These are phyloP conservation scores for Protobothrops flavoviridis DNA, from an alignment of 2,113 vertebrate species.

Conservation along the genomic window DNA sequence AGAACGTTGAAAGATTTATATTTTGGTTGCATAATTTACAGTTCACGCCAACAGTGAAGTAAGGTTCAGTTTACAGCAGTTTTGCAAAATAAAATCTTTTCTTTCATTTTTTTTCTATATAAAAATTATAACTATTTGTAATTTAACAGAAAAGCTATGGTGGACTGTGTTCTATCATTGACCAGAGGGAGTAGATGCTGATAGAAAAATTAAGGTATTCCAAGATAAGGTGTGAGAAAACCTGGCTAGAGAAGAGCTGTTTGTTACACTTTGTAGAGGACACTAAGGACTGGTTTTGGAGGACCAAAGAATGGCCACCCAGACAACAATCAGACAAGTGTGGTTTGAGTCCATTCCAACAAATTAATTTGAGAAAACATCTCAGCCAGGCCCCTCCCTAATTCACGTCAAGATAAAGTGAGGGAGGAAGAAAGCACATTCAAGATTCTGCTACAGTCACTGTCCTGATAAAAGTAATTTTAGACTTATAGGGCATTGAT, in stretches of 20 bases:
- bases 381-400: background rate
- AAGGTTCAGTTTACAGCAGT: background rate
- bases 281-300: background rate
- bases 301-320: background rate
- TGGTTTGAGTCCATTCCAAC: background rate
- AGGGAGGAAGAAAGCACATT: background rate
- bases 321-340: background rate
- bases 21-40: background rate
- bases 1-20: background rate
- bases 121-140: background rate
- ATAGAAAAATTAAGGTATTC: background rate
- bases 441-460: background rate
- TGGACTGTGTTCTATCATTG: background rate
- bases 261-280: background rate
- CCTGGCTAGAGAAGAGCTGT: background rate
- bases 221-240: background rate
- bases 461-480: background rate
- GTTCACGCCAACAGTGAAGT: background rate
- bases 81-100: background rate
- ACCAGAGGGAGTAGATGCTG: background rate
- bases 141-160: background rate
- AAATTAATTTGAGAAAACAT: background rate
- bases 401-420: background rate
- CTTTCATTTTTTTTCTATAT: background rate
- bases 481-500: background rate